Conservation (phyloP, 23 tunicate species). For the Styela clava region DNA sequence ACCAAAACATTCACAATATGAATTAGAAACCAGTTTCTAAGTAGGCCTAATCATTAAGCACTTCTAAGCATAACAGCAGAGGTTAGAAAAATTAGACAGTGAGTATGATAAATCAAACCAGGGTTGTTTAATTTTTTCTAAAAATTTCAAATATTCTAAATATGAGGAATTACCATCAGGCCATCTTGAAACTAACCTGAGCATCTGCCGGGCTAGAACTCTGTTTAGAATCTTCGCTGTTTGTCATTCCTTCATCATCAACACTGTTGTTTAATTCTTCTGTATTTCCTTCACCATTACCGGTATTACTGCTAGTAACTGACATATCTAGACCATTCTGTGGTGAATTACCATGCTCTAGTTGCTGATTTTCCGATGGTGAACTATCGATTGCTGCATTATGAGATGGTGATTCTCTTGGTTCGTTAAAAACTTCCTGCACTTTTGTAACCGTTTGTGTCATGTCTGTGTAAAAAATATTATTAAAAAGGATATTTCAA, state of each 20-base stretch:
- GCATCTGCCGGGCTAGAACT: not conserved
- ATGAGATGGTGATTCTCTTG: not conserved
- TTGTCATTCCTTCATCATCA: constrained; percentile 1
- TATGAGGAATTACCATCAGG: too few species aligned
- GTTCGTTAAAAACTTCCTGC: not conserved
- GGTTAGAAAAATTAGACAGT: too few species aligned
- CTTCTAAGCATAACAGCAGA: too few species aligned
- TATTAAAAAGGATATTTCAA: too few species aligned
- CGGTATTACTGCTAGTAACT: not conserved
- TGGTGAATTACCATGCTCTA: not conserved
- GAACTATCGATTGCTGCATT: not conserved
- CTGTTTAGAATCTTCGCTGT: constrained; percentile 15
- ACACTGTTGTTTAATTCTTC: not conserved
- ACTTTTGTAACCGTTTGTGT: not conserved
- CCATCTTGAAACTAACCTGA: not conserved
- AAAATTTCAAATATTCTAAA: too few species aligned
- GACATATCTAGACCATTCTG: constrained; percentile 7
- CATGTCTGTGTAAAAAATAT: not conserved
- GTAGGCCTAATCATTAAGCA: too few species aligned
- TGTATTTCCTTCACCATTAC: not conserved
- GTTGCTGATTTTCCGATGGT: not conserved
- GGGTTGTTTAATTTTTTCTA: too few species aligned
- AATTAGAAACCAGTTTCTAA: too few species aligned
- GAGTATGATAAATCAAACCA: too few species aligned
- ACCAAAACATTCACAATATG: too few species aligned